A percentile compares a stretch with the other conserved stretches of the same genome.
Conservation (phyloP, 2,797 vertebrate species). For the Poeciliopsis turneri region DNA sequence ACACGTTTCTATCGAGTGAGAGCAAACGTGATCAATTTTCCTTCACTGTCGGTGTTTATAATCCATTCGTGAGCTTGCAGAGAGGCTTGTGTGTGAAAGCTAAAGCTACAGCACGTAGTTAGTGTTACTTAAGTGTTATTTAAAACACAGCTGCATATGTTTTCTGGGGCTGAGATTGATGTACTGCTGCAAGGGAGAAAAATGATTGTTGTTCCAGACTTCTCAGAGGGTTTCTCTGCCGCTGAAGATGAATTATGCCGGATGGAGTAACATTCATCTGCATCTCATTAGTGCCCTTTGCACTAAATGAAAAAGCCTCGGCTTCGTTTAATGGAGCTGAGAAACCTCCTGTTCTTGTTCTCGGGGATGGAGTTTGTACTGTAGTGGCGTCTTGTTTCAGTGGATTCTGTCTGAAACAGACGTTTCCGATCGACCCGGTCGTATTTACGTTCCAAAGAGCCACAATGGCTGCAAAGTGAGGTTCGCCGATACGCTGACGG, state of each 20-base stretch:
- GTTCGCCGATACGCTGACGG: background rate
- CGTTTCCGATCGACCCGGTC: background rate
- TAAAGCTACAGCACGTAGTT: background rate
- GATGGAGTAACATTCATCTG: conserved; percentile 18
- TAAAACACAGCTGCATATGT: background rate
- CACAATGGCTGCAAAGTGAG: background rate
- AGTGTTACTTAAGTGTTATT: background rate
- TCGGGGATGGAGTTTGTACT: conserved; percentile 1
- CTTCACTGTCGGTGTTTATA: background rate
- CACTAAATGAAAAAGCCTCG: conserved; percentile 19
- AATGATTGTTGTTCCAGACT: background rate
- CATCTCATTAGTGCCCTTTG: conserved; percentile 23
- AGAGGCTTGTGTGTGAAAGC: background rate
- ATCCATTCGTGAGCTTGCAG: background rate
- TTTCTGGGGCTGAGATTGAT: conserved; percentile 14
- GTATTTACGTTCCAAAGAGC: background rate
- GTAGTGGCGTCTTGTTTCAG: background rate
- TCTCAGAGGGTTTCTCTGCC: background rate
- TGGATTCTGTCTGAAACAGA: background rate
- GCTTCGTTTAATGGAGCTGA: conserved; percentile 2
- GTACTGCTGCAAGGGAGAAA: conserved; percentile 11
- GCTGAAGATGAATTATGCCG: conserved; percentile 26
- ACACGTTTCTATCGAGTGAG: background rate
- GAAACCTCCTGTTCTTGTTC: conserved; percentile 1
- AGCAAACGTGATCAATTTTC: background rate